phyloP scores from a whole-genome alignment of 2,113 vertebrate genomes.

The Condylura cristata region DNA sequence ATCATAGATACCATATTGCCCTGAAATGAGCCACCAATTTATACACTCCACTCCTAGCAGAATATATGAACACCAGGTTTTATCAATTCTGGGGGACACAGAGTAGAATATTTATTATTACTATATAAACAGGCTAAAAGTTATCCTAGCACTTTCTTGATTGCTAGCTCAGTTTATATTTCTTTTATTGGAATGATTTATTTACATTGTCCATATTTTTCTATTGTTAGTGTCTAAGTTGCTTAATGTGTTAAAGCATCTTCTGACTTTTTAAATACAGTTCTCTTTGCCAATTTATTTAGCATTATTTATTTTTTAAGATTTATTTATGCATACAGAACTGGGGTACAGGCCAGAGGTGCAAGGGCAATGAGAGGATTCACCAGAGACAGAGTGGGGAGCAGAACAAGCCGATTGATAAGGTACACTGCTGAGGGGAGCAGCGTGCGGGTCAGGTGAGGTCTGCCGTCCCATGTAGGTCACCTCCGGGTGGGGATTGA shows the following conservation, averaged over 20 bases:
- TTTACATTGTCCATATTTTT: neutral
- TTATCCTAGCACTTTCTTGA: conserved; percentile 1
- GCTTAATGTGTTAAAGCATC: neutral
- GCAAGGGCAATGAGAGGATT: too few relatives aligned
- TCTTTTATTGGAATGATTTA: neutral
- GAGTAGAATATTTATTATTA: neutral
- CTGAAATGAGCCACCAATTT: neutral
- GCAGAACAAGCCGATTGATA: too few relatives aligned
- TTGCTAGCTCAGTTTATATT: neutral
- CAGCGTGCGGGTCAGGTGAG: too few relatives aligned
- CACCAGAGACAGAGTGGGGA: too few relatives aligned
- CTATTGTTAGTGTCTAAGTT: neutral
- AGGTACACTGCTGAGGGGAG: too few relatives aligned
- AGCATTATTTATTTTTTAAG: neutral
- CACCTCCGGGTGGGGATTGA: too few relatives aligned
- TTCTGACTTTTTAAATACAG: neutral
- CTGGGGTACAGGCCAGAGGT: too few relatives aligned
- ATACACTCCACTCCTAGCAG: neutral
- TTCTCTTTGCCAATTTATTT: conserved; percentile 4
- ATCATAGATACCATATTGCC: neutral
- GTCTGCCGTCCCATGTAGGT: too few relatives aligned
- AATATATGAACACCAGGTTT: neutral
- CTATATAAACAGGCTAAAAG: neutral
- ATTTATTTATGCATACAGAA: too few relatives aligned
- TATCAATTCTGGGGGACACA: neutral